Evolutionary conservation across 2,113 vertebrate species (phyloP), one percentile per base, ranked within the genome.

Genomic region (Menura novaehollandiae): DNA sequence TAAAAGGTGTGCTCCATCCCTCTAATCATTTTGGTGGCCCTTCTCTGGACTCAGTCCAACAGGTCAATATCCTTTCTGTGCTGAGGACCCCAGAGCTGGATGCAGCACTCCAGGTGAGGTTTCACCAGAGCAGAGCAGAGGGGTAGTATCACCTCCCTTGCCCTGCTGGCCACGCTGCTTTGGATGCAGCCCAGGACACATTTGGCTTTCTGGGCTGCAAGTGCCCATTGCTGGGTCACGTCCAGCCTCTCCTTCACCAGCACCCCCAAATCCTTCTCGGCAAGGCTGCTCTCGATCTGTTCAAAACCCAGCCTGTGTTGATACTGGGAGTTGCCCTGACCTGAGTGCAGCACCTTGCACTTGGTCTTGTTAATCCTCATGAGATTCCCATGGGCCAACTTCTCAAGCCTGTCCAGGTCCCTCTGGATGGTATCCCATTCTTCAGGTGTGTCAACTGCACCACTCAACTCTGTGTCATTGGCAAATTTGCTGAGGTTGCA

Each of bases 401-500:
- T 35, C 2, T 22, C 18, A 26, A 44, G n/a, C 30, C 9, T 43
- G 20, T 5, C 23, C 22, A 37, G 22, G 6, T 60, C 46, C 39
- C 46, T 60, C 6, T 41, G 75, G 30, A 63, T 64, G 58, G 11
- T 43, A 58, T 37, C 35, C 13, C 11, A 13, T 39, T 10, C 39
- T 9, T 28, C 67, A 43, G 9, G 26, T 37, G 21, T 56, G 43
- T 8, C 26, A 72, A 18, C 17, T 0, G 3, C 35, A 72, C 30
- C 43, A 27, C 58, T 58, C 85, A 80, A 51, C 58, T 73, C 15
- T 26, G 32, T 49, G 32, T 22, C 32, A 32, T 6, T 2, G 10
- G 9, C 9, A 32, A 58, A 73, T 27, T 13, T 58, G 3, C 15
- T 5, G 1, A 0, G 13, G 9, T 4, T 35, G 6, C 7, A 6